Conservation (phyloP, 2,888 invertebrate species). For the Cremastobaeus sp. region DNA sequence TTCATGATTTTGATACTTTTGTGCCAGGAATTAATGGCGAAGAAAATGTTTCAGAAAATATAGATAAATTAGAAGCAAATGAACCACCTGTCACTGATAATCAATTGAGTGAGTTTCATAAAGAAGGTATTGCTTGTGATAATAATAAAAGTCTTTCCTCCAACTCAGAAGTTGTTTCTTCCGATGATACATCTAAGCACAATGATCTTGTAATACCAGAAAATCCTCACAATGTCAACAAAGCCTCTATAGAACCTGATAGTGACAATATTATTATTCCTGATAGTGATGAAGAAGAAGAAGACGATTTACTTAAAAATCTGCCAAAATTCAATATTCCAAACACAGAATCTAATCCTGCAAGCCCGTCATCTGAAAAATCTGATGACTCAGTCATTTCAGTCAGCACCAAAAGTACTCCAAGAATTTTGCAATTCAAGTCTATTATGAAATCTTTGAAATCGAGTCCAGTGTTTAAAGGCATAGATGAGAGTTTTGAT, state of each 20-base stretch:
- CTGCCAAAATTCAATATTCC: constrained; percentile 39
- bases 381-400: constrained; percentile 24
- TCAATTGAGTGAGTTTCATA: no score
- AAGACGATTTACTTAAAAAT: constrained; percentile 31
- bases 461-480: constrained; percentile 39
- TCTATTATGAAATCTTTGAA: constrained; percentile 22
- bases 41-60: no score
- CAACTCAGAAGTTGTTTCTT: no score
- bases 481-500: constrained; percentile 45
- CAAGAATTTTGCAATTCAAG: constrained; percentile 34
- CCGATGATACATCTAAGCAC: no score
- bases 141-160: no score
- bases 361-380: constrained; percentile 25
- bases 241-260: not conserved
- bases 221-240: no score
- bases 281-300: constrained; percentile 29
- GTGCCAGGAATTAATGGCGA: no score
- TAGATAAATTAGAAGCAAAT: no score
- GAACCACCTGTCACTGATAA: no score
- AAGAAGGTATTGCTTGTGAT: no score
- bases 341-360: constrained; percentile 41
- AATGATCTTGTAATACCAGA: no score
- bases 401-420: constrained; percentile 1
- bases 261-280: constrained; percentile 3
- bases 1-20: no score